phyloP scores from a whole-genome alignment of 2,888 invertebrate species.

The Meiosimyza platycephala region DNA sequence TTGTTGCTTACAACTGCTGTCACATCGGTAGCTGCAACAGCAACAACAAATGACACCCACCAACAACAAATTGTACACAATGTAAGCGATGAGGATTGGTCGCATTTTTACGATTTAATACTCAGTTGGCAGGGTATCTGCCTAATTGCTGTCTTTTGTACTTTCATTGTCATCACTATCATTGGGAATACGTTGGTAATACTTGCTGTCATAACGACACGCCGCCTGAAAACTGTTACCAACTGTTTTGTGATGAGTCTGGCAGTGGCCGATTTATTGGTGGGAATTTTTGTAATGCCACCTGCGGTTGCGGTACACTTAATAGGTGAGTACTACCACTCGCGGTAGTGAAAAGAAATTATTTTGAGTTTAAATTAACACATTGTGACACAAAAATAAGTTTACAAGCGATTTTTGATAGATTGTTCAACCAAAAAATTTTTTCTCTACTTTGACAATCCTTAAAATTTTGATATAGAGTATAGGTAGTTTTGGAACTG shows the following conservation, averaged over 20 bases:
- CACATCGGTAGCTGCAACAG: conserved; percentile 36
- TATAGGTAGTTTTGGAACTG: too few species aligned
- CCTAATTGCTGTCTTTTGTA: conserved; percentile 74
- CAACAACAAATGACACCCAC: conserved; percentile 21
- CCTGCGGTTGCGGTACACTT: conserved; percentile 87
- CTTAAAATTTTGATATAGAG: too few species aligned
- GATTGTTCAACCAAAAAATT: too few species aligned
- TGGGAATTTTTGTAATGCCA: conserved; percentile 95
- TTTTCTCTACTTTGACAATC: too few species aligned
- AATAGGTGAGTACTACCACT: conserved; percentile 73
- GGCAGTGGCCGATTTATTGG: conserved; percentile 91
- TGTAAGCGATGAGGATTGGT: conserved; percentile 58
- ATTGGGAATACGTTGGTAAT: conserved; percentile 92
- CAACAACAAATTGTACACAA: conserved; percentile 37
- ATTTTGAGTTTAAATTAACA: background rate
- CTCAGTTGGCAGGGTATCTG: conserved; percentile 70
- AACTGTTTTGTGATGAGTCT: conserved; percentile 96
- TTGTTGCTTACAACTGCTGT: conserved; percentile 33
- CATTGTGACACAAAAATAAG: too few species aligned
- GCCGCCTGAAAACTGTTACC: conserved; percentile 89
- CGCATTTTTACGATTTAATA: conserved; percentile 61
- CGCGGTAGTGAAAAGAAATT: too few species aligned
- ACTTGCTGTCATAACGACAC: conserved; percentile 86
- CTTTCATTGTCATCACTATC: conserved; percentile 79
- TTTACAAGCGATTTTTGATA: too few species aligned